These are phyloP conservation scores for Stegodyphus dumicola DNA, from an alignment of 1,140 invertebrate genomes.

Conservation along the genomic window DNA sequence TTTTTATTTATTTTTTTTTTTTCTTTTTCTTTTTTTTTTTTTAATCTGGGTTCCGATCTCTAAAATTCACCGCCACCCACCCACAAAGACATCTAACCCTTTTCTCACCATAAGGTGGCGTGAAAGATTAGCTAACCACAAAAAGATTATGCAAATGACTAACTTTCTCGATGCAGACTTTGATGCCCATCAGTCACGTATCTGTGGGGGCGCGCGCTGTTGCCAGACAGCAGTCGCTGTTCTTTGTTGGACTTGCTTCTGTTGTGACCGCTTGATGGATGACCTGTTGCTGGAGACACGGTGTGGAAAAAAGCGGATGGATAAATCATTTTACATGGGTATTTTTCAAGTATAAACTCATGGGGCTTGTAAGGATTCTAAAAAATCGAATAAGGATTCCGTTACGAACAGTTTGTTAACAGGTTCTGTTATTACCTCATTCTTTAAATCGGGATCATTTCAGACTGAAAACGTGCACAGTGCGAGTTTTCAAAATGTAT, in stretches of 20 bases:
- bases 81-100: constrained; percentile 11
- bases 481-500: too few relatives aligned
- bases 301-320: too few relatives aligned
- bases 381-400: too few relatives aligned
- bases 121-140: constrained; percentile 24
- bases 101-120: constrained; percentile 27
- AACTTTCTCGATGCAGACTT: background rate
- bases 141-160: constrained; percentile 26
- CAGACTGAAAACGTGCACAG: too few relatives aligned
- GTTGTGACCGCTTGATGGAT: constrained; percentile 30
- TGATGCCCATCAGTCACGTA: background rate
- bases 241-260: constrained; percentile 6
- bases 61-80: too few relatives aligned
- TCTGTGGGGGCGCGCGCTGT: background rate
- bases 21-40: background rate
- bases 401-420: too few relatives aligned
- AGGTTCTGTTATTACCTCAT: too few relatives aligned
- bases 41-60: too few relatives aligned
- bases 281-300: background rate
- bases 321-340: too few relatives aligned
- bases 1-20: constrained; percentile 11
- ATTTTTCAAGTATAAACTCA: too few relatives aligned
- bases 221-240: background rate
- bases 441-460: too few relatives aligned
- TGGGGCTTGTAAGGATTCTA: too few relatives aligned